phyloP scores from a whole-genome alignment of 2,797 vertebrate genomes.

The Cetoscarus ocellatus region DNA sequence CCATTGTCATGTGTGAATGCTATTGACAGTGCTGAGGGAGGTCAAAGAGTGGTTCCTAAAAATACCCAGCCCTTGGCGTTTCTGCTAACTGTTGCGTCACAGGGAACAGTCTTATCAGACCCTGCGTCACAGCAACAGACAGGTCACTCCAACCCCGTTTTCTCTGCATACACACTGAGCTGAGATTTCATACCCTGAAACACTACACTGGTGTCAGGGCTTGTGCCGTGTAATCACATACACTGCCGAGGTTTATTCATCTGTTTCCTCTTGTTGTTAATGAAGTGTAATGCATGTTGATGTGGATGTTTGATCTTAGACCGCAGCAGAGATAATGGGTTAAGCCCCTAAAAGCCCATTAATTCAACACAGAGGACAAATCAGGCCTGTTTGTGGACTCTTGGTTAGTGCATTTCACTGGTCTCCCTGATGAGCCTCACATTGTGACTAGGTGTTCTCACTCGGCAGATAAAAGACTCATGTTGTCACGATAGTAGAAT shows the following conservation, averaged over 20 bases:
- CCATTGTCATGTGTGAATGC: conserved; percentile 50
- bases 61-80: conserved; percentile 71
- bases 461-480: neutral
- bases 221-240: conserved; percentile 22
- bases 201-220: conserved; percentile 22
- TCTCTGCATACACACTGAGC: conserved; percentile 47
- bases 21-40: conserved; percentile 71
- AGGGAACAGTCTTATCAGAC: conserved; percentile 75
- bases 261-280: conserved; percentile 23
- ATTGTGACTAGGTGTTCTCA: conserved; percentile 40
- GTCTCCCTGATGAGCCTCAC: conserved; percentile 38
- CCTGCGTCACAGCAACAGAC: conserved; percentile 74
- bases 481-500: too few species aligned
- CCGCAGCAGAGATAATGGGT: conserved; percentile 23
- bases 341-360: conserved; percentile 49
- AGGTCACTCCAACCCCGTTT: conserved; percentile 56
- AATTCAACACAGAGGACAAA: conserved; percentile 30
- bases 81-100: conserved; percentile 75
- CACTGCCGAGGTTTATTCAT: conserved; percentile 1
- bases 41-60: conserved; percentile 80
- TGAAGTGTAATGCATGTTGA: conserved; percentile 38
- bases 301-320: conserved; percentile 35
- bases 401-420: conserved; percentile 36
- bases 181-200: conserved; percentile 36
- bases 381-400: conserved; percentile 20